Evolutionary conservation across 2,888 invertebrate species (phyloP).

Genomic region (Drosophila flavopinicola): DNA sequence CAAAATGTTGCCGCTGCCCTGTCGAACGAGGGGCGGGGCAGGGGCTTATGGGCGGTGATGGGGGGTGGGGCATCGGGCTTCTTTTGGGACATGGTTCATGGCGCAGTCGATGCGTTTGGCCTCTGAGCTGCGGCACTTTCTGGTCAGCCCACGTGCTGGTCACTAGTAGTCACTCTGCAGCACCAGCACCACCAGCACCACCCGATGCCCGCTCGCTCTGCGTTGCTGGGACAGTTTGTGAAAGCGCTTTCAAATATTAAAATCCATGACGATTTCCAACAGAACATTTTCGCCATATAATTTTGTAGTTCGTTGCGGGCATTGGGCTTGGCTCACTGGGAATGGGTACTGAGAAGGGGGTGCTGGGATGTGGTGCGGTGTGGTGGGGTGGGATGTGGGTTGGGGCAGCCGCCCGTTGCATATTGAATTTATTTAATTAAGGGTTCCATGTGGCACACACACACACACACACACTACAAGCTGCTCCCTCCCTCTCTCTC

Average conservation of each 20-base stretch:
- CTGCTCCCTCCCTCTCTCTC: neutral
- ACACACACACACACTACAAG: constrained; percentile 25
- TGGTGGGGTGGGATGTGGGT: neutral
- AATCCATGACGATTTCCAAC: constrained; percentile 83
- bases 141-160: constrained; percentile 72
- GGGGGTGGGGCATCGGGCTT: constrained; percentile 4
- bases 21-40: constrained; percentile 60
- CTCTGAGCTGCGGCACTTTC: constrained; percentile 73
- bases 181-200: neutral
- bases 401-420: constrained; percentile 71
- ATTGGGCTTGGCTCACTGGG: constrained; percentile 25
- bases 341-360: neutral
- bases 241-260: constrained; percentile 83
- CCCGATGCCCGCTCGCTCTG: neutral
- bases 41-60: neutral
- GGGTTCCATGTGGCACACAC: constrained; percentile 72
- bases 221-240: constrained; percentile 65
- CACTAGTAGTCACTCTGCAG: constrained; percentile 19
- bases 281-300: constrained; percentile 72
- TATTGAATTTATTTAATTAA: constrained; percentile 84
- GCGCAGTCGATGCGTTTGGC: constrained; percentile 72
- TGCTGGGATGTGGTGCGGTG: neutral
- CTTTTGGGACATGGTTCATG: constrained; percentile 54
- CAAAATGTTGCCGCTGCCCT: constrained; percentile 75
- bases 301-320: constrained; percentile 57